Evolutionary conservation across 1,140 invertebrate species (phyloP), one percentile per base, ranked within the genome.

Genomic region (Polypedilum vanderplanki): DNA sequence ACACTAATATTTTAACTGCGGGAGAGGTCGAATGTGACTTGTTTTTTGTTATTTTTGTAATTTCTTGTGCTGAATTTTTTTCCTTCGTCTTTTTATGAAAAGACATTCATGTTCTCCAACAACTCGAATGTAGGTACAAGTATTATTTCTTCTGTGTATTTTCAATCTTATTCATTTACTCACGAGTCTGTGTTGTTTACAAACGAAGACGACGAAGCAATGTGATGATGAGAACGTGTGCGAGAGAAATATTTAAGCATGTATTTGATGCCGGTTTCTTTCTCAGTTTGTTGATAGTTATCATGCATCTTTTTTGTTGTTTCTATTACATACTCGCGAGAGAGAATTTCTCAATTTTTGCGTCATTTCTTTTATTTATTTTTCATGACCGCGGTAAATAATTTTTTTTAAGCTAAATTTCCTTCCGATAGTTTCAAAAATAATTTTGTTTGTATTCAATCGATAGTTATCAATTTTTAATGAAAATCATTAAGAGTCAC

Each of bases 31-130:
- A 57, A n/a, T 4, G 15, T 33, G 24, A 33, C 24, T 33, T n/a
- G n/a, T 33, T 33, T 33, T 33, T 33, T 33, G 4, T 57, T 57
- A 57, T 57, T 57, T 57, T 57, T 57, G 46, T 57, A 57, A 57
- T n/a, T 57, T 57, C 12, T 57, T 57, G 46, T 57, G 46, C 46
- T 57, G 46, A 57, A 57, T 57, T 57, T 15, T 57, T 57, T n/a
- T 5, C 24, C n/a, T n/a, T n/a, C n/a, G n/a, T 33, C 24, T 1
- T 33, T 5, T 33, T 33, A 33, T 33, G 24, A 33, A 1, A 33
- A 33, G 24, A 33, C 24, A 33, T 33, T 33, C 24, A 33, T 33
- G 24, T 33, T 33, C 24, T 33, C 24, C 24, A 33, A 33, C 24
- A 33, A 33, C 24, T 33, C 24, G 24, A 33, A 5, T 33, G 24